Evolutionary conservation across 1,140 invertebrate genomes (phyloP).

Genomic region (Drosophila truncata): DNA sequence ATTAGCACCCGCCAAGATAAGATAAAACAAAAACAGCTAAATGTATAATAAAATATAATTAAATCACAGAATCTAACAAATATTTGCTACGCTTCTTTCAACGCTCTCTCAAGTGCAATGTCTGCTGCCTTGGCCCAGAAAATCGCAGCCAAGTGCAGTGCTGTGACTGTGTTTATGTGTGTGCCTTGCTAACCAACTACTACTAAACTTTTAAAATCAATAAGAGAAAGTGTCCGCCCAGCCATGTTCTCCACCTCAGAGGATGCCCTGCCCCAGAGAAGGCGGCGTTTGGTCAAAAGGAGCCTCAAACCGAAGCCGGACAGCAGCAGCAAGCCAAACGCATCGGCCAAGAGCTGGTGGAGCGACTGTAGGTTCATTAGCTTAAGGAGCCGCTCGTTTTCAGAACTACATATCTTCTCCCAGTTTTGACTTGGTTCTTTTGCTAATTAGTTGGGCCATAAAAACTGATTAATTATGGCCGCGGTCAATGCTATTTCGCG

Average conservation of each 20-base stretch:
- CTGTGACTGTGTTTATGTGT: conserved; percentile 38
- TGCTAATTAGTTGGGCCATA: conserved; percentile 67
- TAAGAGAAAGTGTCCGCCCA: conserved; percentile 27
- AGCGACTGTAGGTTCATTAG: conserved; percentile 74
- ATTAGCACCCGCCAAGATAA: conserved; percentile 53
- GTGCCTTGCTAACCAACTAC: conserved; percentile 46
- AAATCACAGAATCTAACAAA: conserved; percentile 23
- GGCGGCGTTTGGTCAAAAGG: conserved; percentile 38
- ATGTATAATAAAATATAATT: conserved; percentile 5
- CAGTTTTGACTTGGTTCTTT: conserved; percentile 33
- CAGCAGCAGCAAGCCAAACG: conserved; percentile 9
- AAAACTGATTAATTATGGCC: conserved; percentile 74
- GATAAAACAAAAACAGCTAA: conserved; percentile 19
- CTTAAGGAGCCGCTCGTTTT: conserved; percentile 28
- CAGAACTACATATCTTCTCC: conserved; percentile 14
- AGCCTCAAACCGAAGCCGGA: conserved; percentile 57
- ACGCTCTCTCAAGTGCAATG: conserved; percentile 57
- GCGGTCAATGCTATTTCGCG: conserved; percentile 72
- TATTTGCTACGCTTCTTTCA: conserved; percentile 33
- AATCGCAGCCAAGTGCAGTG: conserved; percentile 47
- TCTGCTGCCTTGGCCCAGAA: conserved; percentile 51
- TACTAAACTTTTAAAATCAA: conserved; percentile 46
- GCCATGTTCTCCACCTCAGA: conserved; percentile 66
- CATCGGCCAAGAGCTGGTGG: conserved; percentile 65
- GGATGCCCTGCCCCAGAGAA: conserved; percentile 54